Evolutionary conservation across 2,113 vertebrate species (phyloP).

Genomic region (Vireo altiloquus): DNA sequence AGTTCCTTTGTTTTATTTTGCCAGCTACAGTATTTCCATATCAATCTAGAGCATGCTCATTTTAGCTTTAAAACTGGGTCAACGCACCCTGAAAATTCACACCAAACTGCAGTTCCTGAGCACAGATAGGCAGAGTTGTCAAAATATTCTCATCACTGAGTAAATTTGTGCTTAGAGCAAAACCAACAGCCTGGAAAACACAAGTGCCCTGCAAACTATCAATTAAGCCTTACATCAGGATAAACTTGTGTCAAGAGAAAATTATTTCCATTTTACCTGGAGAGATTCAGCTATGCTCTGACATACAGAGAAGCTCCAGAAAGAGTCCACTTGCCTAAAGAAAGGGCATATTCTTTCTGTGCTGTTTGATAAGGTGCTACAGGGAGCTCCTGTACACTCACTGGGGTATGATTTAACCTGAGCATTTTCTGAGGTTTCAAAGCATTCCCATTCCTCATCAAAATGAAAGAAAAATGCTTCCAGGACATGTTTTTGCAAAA

Average conservation of each 20-base stretch:
- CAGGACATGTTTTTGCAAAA: neutral
- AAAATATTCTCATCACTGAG: slow-evolving; percentile 71
- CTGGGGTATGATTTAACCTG: neutral
- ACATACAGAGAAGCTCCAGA: neutral
- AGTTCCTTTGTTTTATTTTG: slow-evolving; percentile 7
- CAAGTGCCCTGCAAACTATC: slow-evolving; percentile 49
- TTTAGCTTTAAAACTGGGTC: slow-evolving; percentile 64
- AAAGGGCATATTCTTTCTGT: neutral
- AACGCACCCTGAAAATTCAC: slow-evolving; percentile 65
- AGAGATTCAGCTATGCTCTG: neutral
- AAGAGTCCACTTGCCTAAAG: neutral
- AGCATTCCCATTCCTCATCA: neutral
- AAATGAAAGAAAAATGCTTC: neutral
- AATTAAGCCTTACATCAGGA: slow-evolving; percentile 45
- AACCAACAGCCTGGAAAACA: slow-evolving; percentile 68
- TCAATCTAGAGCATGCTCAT: slow-evolving; percentile 47
- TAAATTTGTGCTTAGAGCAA: slow-evolving; percentile 63
- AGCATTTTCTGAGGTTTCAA: neutral
- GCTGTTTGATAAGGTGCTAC: neutral
- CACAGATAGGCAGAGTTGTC: slow-evolving; percentile 54
- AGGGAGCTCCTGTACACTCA: neutral
- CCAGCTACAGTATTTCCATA: neutral
- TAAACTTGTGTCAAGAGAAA: slow-evolving; percentile 47
- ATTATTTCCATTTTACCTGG: neutral
- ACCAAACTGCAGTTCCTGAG: slow-evolving; percentile 51